Evolutionary conservation across 2,888 invertebrate genomes (phyloP).

Genomic region (Drosophila nr. perissopoda): DNA sequence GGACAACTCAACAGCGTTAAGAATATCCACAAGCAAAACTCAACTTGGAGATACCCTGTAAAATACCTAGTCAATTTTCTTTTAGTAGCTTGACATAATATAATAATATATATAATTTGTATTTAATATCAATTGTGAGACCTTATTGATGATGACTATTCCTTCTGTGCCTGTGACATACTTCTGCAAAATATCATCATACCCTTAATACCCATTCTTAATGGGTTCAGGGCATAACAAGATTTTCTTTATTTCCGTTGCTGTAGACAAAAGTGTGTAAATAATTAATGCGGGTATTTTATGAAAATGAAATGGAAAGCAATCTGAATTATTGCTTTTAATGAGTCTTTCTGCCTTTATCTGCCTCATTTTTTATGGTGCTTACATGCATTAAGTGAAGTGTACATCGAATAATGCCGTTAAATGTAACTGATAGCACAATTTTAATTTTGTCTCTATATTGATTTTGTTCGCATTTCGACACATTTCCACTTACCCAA

Average conservation of each 20-base stretch:
- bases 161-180: background rate
- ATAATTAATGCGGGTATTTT: background rate
- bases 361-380: background rate
- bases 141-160: background rate
- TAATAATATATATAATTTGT: background rate
- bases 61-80: background rate
- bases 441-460: background rate
- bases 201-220: background rate
- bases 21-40: background rate
- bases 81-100: accelerated
- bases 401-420: background rate
- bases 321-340: background rate
- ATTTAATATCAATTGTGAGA: background rate
- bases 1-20: background rate
- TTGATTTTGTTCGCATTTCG: background rate
- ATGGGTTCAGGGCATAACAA: background rate
- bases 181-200: background rate
- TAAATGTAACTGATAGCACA: background rate
- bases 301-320: background rate
- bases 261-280: background rate
- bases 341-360: background rate
- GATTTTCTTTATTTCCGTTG: background rate
- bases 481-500: background rate
- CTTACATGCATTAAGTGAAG: background rate
- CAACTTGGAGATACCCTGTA: background rate